These are phyloP conservation scores for Selene dorsalis DNA, from an alignment of 2,797 vertebrate species.

Conservation along the genomic window DNA sequence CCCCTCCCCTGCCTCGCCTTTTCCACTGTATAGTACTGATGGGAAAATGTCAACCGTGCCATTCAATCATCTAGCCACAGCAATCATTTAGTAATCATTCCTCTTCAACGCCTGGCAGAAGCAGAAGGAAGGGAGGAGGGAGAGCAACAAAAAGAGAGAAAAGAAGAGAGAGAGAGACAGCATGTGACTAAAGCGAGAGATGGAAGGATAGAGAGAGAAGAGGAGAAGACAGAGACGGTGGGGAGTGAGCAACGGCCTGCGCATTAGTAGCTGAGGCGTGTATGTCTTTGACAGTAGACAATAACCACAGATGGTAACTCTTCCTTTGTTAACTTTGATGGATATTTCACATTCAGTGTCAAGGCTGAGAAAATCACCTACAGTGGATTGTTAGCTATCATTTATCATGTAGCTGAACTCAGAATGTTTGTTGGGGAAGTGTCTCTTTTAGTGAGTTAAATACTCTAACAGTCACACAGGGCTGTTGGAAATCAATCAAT, in stretches of 20 bases:
- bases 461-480: conserved; percentile 21
- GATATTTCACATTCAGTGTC: conserved; percentile 72
- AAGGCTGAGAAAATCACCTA: conserved; percentile 62
- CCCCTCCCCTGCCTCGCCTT: conserved; percentile 16
- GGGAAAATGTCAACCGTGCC: conserved; percentile 72
- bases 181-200: conserved; percentile 46
- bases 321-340: conserved; percentile 82
- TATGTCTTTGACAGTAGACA: conserved; percentile 78
- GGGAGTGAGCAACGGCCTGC: conserved; percentile 65
- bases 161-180: conserved; percentile 22
- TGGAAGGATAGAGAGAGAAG: conserved; percentile 28
- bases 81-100: conserved; percentile 78
- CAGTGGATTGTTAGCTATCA: conserved; percentile 53
- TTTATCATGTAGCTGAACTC: conserved; percentile 47
- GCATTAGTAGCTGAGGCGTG: conserved; percentile 68
- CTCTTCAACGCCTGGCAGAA: conserved; percentile 60
- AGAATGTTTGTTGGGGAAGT: conserved; percentile 25
- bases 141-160: conserved; percentile 40
- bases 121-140: conserved; percentile 37
- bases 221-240: conserved; percentile 54
- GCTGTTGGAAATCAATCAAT: conserved; percentile 43
- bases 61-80: conserved; percentile 69
- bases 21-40: conserved; percentile 56
- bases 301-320: conserved; percentile 80
- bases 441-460: conserved; percentile 42